A percentile compares a stretch with the other conserved stretches of the same genome.
These are phyloP conservation scores for Condylura cristata DNA, from an alignment of 2,113 vertebrate species.

Conservation along the genomic window DNA sequence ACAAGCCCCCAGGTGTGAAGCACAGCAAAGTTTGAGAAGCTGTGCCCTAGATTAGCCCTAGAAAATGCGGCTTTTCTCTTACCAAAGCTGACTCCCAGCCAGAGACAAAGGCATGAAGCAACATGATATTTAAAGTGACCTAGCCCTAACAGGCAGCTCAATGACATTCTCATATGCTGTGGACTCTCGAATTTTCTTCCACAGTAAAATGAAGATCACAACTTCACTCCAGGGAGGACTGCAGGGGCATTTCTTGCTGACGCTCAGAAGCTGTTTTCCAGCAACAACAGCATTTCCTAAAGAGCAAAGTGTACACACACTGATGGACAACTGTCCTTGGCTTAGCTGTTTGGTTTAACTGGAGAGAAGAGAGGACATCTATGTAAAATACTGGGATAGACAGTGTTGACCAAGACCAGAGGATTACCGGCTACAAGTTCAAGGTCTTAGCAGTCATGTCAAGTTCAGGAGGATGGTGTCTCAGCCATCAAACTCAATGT, in stretches of 20 bases:
- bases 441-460: neutral
- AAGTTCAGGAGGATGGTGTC: neutral
- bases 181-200: neutral
- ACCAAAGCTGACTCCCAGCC: neutral
- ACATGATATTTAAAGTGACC: too few relatives aligned
- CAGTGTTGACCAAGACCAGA: neutral
- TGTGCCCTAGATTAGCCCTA: neutral
- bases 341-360: neutral
- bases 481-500: neutral
- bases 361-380: neutral
- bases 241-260: too few relatives aligned
- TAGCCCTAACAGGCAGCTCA: neutral
- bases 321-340: neutral
- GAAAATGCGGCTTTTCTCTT: neutral
- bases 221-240: neutral
- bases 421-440: too few relatives aligned
- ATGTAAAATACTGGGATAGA: neutral
- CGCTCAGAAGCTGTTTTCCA: neutral
- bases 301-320: neutral
- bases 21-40: neutral
- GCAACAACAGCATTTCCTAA: neutral
- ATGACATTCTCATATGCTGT: rapidly evolving
- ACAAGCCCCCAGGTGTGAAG: neutral
- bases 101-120: neutral
- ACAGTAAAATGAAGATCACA: neutral